A percentile compares a stretch with the other conserved stretches of the same genome.
These are phyloP conservation scores for Megaleporinus macrocephalus DNA, from an alignment of 2,113 vertebrate genomes.

Conservation along the genomic window DNA sequence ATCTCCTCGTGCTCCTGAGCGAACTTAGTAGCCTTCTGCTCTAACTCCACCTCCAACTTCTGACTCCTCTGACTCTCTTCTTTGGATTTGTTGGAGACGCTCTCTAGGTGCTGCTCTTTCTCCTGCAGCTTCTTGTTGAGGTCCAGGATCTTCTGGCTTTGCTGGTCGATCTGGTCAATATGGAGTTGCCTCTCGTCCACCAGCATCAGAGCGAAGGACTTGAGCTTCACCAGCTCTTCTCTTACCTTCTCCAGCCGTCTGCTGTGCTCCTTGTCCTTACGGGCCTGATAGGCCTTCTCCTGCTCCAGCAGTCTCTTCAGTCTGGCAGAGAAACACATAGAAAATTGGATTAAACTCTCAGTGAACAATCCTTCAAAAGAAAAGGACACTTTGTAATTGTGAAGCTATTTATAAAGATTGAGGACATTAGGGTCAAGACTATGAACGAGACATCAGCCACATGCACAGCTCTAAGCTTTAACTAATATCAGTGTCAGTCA, in stretches of 20 bases:
- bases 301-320: constrained; percentile 94
- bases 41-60: constrained; percentile 87
- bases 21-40: constrained; percentile 81
- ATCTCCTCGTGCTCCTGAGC: constrained; percentile 90
- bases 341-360: background rate
- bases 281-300: constrained; percentile 90
- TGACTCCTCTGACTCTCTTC: constrained; percentile 89
- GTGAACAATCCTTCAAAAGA: background rate
- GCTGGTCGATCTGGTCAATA: constrained; percentile 89
- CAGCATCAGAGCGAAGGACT: constrained; percentile 95
- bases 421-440: background rate
- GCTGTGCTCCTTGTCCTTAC: constrained; percentile 90
- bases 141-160: constrained; percentile 90
- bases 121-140: constrained; percentile 87
- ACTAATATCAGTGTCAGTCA: background rate
- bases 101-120: constrained; percentile 83
- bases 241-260: constrained; percentile 85
- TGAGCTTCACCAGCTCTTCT: constrained; percentile 91
- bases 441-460: background rate
- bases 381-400: background rate
- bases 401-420: background rate
- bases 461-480: background rate
- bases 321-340: constrained; percentile 71
- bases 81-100: constrained; percentile 74
- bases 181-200: constrained; percentile 95